Evolutionary conservation across 1,140 invertebrate genomes (phyloP), one percentile per base, ranked within the genome.

Genomic region (Popillia japonica): DNA sequence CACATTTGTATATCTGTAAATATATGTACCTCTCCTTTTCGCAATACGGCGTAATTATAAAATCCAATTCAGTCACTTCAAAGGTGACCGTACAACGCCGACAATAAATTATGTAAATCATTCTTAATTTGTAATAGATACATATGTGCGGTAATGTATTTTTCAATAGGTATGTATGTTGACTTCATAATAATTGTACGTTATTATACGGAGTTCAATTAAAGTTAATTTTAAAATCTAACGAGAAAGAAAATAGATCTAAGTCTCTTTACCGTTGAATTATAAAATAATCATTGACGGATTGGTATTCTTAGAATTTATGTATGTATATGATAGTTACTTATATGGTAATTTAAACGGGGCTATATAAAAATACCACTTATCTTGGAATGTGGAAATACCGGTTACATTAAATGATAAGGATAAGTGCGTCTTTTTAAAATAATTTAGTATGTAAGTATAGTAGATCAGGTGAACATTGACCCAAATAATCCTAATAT

Each of bases 311-410:
- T 34, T 34, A 34, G 27, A n/a, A n/a, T n/a, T n/a, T n/a, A n/a
- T n/a, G n/a, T 4, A 34, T 34, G 27, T 34, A 34, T 34, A 34
- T 34, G 27, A 34, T 4, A 2, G 27, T 34, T 34, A 34, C 11
- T 14, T 55, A 55, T 55, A n/a, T n/a, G n/a, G n/a, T n/a, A 55
- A 55, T 55, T 55, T 55, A 55, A 55, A 55, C 48, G n/a, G 48
- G 14, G 17, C 48, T 55, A n/a, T 17, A 55, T 55, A 55, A 55
- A 55, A 55, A 55, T 55, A 6, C 48, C 48, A n/a, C 48, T 55
- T 55, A 55, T 55, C 48, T 55, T 17, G 48, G 48, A 55, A 55
- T 55, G 48, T 55, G 14, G 48, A 55, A 55, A 55, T 55, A 55
- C 48, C 48, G 17, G 48, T 55, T 55, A 55, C 48, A 55, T 14